Evolutionary conservation across 2,888 invertebrate genomes (phyloP).

Genomic region (Drosophila crucigera): DNA sequence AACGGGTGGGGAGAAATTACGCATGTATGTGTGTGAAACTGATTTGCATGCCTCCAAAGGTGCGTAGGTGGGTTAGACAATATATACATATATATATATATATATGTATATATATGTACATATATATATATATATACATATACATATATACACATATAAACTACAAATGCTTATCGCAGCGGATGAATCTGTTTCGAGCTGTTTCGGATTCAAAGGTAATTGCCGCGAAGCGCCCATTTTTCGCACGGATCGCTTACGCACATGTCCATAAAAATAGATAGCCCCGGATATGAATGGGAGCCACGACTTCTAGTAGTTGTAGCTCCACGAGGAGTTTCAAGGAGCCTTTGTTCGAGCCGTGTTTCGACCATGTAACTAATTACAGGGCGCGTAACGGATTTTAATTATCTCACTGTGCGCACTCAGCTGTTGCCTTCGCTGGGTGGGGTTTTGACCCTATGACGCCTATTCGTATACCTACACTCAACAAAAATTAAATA

Average conservation of each 20-base stretch:
- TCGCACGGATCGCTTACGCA: conserved; percentile 83
- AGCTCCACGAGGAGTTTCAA: background rate
- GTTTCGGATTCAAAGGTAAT: conserved; percentile 79
- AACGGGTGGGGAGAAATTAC: conserved; percentile 42
- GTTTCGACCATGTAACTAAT: conserved; percentile 67
- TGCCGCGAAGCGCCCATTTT: conserved; percentile 83
- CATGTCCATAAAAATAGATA: conserved; percentile 75
- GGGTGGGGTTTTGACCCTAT: conserved; percentile 4
- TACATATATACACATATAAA: conserved; percentile 25
- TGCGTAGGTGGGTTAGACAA: conserved; percentile 70
- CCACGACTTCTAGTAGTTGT: background rate
- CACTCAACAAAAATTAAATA: background rate
- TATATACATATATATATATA: conserved; percentile 9
- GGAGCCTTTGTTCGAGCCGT: conserved; percentile 1
- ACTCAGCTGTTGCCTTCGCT: conserved; percentile 71
- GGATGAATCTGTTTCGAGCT: conserved; percentile 73
- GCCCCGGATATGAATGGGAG: conserved; percentile 54
- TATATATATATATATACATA: conserved; percentile 24
- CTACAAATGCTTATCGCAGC: conserved; percentile 64
- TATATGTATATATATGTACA: conserved; percentile 19
- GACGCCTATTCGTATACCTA: background rate
- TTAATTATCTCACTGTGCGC: conserved; percentile 69
- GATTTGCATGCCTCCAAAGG: conserved; percentile 70
- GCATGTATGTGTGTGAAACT: conserved; percentile 50
- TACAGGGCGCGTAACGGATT: conserved; percentile 79